phyloP scores from a whole-genome alignment of 2,113 vertebrate species.

The Podarcis raffonei region DNA sequence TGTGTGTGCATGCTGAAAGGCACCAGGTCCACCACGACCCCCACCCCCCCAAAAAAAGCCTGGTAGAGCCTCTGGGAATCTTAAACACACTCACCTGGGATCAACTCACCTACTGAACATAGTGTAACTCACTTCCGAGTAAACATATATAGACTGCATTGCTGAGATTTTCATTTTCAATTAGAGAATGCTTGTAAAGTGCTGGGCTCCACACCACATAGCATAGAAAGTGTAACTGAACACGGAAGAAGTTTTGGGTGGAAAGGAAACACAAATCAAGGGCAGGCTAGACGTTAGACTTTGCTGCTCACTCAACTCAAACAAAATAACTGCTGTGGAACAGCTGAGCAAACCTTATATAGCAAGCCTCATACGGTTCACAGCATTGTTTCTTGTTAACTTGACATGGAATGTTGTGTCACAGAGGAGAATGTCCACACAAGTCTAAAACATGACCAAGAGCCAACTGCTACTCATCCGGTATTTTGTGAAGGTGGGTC shows the following conservation, averaged over 20 bases:
- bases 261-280: not conserved
- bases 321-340: not conserved
- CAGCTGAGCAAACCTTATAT: not conserved
- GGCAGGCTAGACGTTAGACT: not conserved
- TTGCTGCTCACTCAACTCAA: not conserved
- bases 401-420: conserved; percentile 1
- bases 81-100: not conserved
- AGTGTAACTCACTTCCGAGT: not conserved
- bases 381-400: not conserved
- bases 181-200: not conserved
- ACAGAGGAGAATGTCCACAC: not conserved
- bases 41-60: too few relatives aligned
- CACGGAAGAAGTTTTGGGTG: not conserved
- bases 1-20: too few relatives aligned
- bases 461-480: not conserved
- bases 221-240: not conserved
- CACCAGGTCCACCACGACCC: too few relatives aligned
- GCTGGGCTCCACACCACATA: not conserved
- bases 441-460: not conserved
- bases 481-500: not conserved
- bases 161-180: not conserved
- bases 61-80: too few relatives aligned
- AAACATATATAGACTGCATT: not conserved
- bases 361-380: not conserved
- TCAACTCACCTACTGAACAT: not conserved